phyloP scores from a whole-genome alignment of 2,888 invertebrate species.

The Odontomyia ornata region DNA sequence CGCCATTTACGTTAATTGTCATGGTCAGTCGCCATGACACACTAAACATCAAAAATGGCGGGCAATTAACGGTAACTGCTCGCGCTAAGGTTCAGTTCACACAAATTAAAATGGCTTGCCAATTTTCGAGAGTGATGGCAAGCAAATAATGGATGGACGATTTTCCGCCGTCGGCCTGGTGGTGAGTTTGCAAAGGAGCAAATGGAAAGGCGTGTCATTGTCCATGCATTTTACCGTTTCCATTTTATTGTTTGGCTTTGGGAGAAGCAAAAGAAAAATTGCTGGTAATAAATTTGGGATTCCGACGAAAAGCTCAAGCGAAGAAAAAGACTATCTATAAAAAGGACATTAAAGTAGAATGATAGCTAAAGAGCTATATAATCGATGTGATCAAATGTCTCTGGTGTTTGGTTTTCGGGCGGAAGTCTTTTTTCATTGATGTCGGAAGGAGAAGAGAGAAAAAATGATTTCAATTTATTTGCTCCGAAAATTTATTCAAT shows the following conservation, averaged over 20 bases:
- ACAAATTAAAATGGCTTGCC: slow-evolving; percentile 38
- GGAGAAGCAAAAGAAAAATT: slow-evolving; percentile 1
- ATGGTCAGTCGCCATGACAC: slow-evolving; percentile 38
- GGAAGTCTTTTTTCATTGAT: background rate
- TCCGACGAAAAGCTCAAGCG: background rate
- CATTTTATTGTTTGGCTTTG: background rate
- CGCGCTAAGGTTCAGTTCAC: slow-evolving; percentile 39
- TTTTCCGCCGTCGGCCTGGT: background rate
- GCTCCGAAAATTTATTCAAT: too few species aligned
- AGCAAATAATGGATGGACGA: slow-evolving; percentile 6
- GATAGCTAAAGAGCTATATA: background rate
- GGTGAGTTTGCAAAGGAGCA: background rate
- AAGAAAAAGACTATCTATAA: background rate
- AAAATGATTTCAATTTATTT: too few species aligned
- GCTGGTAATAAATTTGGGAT: slow-evolving; percentile 9
- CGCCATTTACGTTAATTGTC: slow-evolving; percentile 43
- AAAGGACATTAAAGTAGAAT: background rate
- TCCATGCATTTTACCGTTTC: background rate
- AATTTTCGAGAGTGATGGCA: slow-evolving; percentile 5
- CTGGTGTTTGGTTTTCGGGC: background rate
- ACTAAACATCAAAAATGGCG: slow-evolving; percentile 39
- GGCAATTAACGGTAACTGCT: slow-evolving; percentile 31
- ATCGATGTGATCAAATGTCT: slow-evolving; percentile 3
- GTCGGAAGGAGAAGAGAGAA: too few species aligned
- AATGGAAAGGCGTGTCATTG: background rate